phyloP scores from a whole-genome alignment of 2,888 invertebrate genomes.

The Caenorhabditis wallacei region DNA sequence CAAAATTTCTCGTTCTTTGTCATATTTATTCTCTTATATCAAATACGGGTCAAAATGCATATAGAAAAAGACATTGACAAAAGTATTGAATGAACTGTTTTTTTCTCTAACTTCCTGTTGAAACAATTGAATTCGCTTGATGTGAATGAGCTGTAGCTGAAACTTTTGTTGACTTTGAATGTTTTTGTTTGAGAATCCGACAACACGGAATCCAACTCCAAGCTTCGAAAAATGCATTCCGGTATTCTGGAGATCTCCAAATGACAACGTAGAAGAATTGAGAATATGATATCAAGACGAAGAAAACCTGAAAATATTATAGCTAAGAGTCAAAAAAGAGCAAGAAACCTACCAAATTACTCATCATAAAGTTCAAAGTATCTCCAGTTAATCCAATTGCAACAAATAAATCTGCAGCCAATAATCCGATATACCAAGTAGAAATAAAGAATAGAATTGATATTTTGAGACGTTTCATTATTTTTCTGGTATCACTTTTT shows the following conservation, averaged over 20 bases:
- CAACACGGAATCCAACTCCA: constrained; percentile 58
- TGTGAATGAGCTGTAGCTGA: constrained; percentile 40
- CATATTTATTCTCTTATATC: constrained; percentile 32
- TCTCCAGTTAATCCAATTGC: constrained; percentile 50
- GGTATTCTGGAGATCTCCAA: constrained; percentile 56
- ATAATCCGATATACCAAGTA: constrained; percentile 51
- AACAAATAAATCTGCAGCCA: constrained; percentile 42
- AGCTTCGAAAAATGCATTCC: constrained; percentile 34
- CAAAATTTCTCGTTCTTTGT: constrained; percentile 13
- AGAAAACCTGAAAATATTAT: constrained; percentile 48
- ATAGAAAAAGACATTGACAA: constrained; percentile 1
- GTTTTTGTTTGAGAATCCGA: constrained; percentile 1
- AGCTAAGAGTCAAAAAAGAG: background rate
- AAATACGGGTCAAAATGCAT: constrained; percentile 25
- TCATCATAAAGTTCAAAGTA: constrained; percentile 46
- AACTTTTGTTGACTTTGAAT: constrained; percentile 26
- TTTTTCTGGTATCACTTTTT: constrained; percentile 47
- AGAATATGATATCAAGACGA: constrained; percentile 48
- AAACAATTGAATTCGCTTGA: constrained; percentile 8
- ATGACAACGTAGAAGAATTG: constrained; percentile 59
- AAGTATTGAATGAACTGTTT: constrained; percentile 13
- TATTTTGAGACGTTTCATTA: constrained; percentile 51
- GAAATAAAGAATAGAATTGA: constrained; percentile 51
- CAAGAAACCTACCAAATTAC: constrained; percentile 41
- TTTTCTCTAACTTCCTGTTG: constrained; percentile 13